Conservation (phyloP, 2,888 invertebrate species). For the Caenorhabditis zanzibari region DNA sequence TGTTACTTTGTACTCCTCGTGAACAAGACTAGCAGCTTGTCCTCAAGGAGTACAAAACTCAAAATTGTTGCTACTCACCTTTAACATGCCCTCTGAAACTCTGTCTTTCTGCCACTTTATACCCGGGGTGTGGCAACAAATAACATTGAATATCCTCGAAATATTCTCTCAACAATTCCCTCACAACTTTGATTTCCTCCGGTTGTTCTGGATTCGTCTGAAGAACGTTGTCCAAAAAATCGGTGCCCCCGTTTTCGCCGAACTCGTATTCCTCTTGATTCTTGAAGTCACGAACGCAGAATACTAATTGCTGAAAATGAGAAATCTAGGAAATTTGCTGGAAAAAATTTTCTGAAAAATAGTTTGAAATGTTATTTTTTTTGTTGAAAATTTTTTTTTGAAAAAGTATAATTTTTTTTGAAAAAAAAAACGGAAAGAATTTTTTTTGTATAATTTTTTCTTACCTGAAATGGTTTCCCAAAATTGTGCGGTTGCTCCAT, state of each 20-base stretch:
- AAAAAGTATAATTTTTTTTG: too few relatives aligned
- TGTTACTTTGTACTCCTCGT: too few relatives aligned
- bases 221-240: slow-evolving; percentile 75
- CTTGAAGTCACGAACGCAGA: slow-evolving; percentile 85
- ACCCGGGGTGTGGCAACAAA: slow-evolving; percentile 81
- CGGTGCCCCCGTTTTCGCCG: slow-evolving; percentile 77
- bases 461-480: slow-evolving; percentile 82
- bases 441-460: too few relatives aligned
- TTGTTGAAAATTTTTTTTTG: background rate
- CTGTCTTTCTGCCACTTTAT: slow-evolving; percentile 81
- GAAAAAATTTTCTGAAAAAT: too few relatives aligned
- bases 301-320: slow-evolving; percentile 78
- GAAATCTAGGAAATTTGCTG: background rate
- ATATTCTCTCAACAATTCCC: slow-evolving; percentile 75
- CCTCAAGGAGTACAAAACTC: background rate
- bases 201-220: slow-evolving; percentile 69
- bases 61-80: too few relatives aligned
- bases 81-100: slow-evolving; percentile 81
- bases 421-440: too few relatives aligned
- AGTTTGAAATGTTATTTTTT: too few relatives aligned
- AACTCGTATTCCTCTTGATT: slow-evolving; percentile 83
- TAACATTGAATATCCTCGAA: slow-evolving; percentile 79
- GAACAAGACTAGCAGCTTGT: background rate
- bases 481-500: slow-evolving; percentile 87
- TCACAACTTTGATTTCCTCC: slow-evolving; percentile 71